Conservation (phyloP, 1,140 invertebrate genomes). For the Sesamia nonagrioides region DNA sequence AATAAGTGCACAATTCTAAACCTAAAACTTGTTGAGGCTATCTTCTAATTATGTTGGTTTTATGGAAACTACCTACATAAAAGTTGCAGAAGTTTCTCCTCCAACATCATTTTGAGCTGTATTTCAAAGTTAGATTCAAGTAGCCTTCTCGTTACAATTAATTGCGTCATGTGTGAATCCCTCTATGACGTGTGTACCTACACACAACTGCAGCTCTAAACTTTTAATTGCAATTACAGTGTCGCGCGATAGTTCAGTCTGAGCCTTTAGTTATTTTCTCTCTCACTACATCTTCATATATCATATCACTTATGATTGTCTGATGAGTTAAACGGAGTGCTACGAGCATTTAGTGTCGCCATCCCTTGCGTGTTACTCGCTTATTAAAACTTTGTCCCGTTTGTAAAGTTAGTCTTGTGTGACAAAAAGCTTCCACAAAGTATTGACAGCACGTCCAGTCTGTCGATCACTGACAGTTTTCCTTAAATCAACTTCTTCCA, state of each 20-base stretch:
- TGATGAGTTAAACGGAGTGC: conserved; percentile 9
- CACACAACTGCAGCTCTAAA: conserved; percentile 10
- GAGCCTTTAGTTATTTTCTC: conserved; percentile 17
- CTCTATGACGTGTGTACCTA: not conserved
- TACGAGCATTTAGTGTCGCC: not conserved
- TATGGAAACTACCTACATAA: not conserved
- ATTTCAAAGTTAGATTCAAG: not conserved
- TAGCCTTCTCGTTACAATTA: not conserved
- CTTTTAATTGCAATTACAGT: conserved; percentile 34
- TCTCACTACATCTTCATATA: not conserved
- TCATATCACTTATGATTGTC: conserved; percentile 3
- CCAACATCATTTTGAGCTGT: not conserved
- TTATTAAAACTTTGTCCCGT: not conserved
- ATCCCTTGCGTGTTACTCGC: not conserved
- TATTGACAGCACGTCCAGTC: conserved; percentile 13
- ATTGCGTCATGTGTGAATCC: not conserved
- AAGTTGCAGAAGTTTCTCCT: not conserved
- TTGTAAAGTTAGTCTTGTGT: not conserved
- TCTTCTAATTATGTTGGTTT: too few species aligned
- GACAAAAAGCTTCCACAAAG: conserved; percentile 3
- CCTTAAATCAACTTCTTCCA: not conserved
- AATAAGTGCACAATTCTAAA: too few species aligned
- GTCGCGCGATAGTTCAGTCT: conserved; percentile 18
- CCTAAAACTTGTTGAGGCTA: too few species aligned
- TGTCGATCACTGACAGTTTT: not conserved